Conservation (phyloP, 2,888 invertebrate genomes). For the Scaptomyza reducta region DNA sequence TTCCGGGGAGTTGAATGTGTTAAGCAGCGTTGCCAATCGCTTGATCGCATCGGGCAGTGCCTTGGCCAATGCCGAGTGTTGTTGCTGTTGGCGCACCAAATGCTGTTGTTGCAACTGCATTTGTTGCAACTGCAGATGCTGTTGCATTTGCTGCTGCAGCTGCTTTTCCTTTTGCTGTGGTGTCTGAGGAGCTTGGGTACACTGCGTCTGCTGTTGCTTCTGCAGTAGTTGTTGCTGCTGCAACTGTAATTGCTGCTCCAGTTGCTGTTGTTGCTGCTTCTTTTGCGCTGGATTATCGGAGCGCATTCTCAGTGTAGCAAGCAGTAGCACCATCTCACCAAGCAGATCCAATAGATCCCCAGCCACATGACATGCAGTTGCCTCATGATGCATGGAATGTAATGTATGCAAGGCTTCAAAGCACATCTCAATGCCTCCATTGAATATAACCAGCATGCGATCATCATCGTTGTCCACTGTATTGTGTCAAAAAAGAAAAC, state of each 20-base stretch:
- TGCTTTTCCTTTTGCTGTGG: conserved; percentile 79
- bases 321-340: conserved; percentile 89
- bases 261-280: conserved; percentile 76
- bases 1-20: conserved; percentile 94
- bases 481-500: conserved; percentile 1
- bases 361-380: conserved; percentile 93
- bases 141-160: conserved; percentile 79
- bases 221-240: conserved; percentile 72
- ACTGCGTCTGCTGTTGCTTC: conserved; percentile 70
- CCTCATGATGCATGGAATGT: conserved; percentile 97
- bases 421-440: conserved; percentile 90
- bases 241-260: conserved; percentile 73
- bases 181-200: conserved; percentile 71
- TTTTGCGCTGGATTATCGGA: conserved; percentile 82
- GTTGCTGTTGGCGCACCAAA: conserved; percentile 79
- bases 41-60: conserved; percentile 95
- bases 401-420: conserved; percentile 93
- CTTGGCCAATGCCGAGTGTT: conserved; percentile 86
- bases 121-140: conserved; percentile 77
- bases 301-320: conserved; percentile 88
- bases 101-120: conserved; percentile 81
- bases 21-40: conserved; percentile 93
- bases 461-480: conserved; percentile 94
- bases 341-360: conserved; percentile 94
- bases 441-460: conserved; percentile 94